Evolutionary conservation across 1,140 invertebrate species (phyloP).

Genomic region (Drosophila sturtevanti): DNA sequence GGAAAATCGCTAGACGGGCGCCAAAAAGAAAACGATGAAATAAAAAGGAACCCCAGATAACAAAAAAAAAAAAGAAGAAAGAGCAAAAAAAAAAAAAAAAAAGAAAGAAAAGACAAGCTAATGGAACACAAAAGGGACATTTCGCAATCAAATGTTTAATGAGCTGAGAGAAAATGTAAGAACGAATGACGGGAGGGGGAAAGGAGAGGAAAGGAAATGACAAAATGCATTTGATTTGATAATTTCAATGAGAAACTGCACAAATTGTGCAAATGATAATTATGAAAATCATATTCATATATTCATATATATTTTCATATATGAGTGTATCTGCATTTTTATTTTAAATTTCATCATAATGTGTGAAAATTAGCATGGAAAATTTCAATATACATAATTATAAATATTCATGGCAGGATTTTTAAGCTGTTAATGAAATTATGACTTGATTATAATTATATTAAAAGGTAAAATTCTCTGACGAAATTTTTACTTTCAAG

Average conservation of each 20-base stretch:
- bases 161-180: background rate
- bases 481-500: too few relatives aligned
- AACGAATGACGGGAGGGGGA: background rate
- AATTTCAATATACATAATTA: background rate
- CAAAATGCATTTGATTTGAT: slow-evolving; percentile 1
- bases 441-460: background rate
- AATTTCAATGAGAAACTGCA: background rate
- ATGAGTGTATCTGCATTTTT: too few relatives aligned
- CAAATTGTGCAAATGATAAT: background rate
- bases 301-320: background rate
- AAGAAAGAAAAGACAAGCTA: slow-evolving; percentile 2
- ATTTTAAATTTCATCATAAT: background rate
- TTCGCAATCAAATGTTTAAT: slow-evolving; percentile 8
- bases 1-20: slow-evolving; percentile 18
- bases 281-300: background rate
- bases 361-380: background rate
- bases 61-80: slow-evolving; percentile 6
- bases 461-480: background rate
- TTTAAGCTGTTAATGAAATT: background rate
- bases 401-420: background rate
- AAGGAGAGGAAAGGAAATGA: background rate
- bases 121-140: slow-evolving; percentile 10
- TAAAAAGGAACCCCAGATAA: background rate
- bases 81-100: slow-evolving; percentile 7
- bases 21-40: background rate